Evolutionary conservation across 2,113 vertebrate species (phyloP).

Genomic region (Leucosticte australis): DNA sequence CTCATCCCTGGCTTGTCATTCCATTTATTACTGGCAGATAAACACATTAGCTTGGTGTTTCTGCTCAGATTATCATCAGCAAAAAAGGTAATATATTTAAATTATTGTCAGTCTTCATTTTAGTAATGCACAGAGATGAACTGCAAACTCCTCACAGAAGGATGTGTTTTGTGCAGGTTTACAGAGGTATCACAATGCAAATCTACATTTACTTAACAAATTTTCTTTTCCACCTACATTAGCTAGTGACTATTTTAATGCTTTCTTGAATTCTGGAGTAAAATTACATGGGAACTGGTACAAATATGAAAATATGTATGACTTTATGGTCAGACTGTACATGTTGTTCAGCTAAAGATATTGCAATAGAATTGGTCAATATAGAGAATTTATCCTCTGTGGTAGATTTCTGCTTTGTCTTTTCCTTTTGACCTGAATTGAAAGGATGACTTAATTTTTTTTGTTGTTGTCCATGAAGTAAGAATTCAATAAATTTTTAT

Average conservation of each 20-base stretch:
- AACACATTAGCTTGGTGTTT: neutral
- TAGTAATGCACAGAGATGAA: neutral
- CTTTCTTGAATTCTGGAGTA: neutral
- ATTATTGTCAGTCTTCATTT: conserved; percentile 1
- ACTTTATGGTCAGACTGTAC: neutral
- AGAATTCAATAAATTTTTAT: neutral
- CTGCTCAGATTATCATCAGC: neutral
- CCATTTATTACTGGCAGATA: neutral
- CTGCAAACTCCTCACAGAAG: neutral
- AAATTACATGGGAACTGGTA: neutral
- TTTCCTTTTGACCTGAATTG: neutral
- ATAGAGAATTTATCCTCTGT: neutral
- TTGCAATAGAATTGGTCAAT: neutral
- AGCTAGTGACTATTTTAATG: neutral
- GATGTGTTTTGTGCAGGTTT: neutral
- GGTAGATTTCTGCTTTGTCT: neutral
- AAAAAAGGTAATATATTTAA: neutral
- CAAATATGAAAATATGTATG: neutral
- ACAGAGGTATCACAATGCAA: neutral
- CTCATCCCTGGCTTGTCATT: neutral
- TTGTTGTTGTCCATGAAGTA: neutral
- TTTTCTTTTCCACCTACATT: neutral
- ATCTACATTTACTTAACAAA: neutral
- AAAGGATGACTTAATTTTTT: neutral
- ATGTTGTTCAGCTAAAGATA: neutral